phyloP scores from a whole-genome alignment of 1,140 invertebrate species.

The Leptinotarsa lineolata region DNA sequence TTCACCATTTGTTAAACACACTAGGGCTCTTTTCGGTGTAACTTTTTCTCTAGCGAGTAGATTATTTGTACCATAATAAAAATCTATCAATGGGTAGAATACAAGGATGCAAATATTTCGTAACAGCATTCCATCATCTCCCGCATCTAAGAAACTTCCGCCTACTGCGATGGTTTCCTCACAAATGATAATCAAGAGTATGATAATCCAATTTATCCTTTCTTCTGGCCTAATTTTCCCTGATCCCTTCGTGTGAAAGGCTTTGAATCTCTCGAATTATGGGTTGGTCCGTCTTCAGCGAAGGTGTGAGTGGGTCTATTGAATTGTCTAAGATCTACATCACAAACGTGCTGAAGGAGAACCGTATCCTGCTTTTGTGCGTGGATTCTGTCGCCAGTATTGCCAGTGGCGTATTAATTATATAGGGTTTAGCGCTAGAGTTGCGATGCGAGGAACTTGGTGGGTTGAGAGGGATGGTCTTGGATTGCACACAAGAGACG shows the following conservation, averaged over 20 bases:
- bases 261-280: constrained; percentile 1
- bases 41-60: too few species aligned
- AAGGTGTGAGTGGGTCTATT: neutral
- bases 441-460: too few species aligned
- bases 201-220: constrained; percentile 6
- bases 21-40: too few species aligned
- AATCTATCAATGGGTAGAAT: too few species aligned
- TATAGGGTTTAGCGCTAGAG: neutral
- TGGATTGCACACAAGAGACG: too few species aligned
- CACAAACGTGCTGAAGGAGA: neutral
- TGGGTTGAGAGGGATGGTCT: too few species aligned
- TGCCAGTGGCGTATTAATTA: neutral
- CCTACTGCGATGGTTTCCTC: neutral
- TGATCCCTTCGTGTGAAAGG: neutral
- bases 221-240: neutral
- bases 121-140: neutral
- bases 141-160: neutral
- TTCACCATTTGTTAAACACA: too few species aligned
- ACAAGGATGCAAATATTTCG: too few species aligned
- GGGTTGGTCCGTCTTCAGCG: neutral
- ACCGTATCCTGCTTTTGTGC: neutral
- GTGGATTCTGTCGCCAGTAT: neutral
- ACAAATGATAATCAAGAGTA: neutral
- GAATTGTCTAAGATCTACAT: neutral
- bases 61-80: too few species aligned